These are phyloP conservation scores for Synergus gifuensis DNA, from an alignment of 2,888 invertebrate genomes.

Conservation along the genomic window DNA sequence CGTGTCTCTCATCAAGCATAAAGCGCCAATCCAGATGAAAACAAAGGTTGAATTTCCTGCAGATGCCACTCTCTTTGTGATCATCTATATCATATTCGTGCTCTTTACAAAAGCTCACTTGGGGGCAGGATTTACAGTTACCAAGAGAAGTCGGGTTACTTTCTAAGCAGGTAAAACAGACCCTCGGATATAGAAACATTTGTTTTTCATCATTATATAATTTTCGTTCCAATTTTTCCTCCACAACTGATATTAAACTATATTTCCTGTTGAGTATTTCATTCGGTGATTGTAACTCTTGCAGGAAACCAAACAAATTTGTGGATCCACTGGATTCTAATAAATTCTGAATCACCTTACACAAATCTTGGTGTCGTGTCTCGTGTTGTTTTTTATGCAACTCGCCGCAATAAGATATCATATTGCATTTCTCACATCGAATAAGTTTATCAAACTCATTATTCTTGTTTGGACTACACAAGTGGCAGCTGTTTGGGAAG, in stretches of 20 bases:
- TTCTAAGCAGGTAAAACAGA: conserved; percentile 66
- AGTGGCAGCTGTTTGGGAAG: conserved; percentile 71
- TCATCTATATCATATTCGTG: conserved; percentile 50
- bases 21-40: conserved; percentile 56
- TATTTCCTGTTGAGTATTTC: conserved; percentile 61
- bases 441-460: conserved; percentile 60
- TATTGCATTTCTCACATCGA: conserved; percentile 67
- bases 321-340: conserved; percentile 48
- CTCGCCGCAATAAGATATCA: conserved; percentile 69
- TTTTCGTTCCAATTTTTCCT: conserved; percentile 56
- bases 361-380: conserved; percentile 65
- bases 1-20: neutral
- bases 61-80: conserved; percentile 53
- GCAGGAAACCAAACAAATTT: conserved; percentile 47
- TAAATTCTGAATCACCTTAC: conserved; percentile 55
- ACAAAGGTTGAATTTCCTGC: conserved; percentile 58
- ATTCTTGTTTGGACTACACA: conserved; percentile 64
- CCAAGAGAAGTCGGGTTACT: conserved; percentile 54
- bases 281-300: conserved; percentile 31
- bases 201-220: conserved; percentile 62
- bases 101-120: conserved; percentile 64
- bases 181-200: conserved; percentile 69
- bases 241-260: conserved; percentile 62
- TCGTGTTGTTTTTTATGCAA: conserved; percentile 68
- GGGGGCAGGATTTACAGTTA: conserved; percentile 67